These are phyloP conservation scores for Diaphora mendica DNA, from an alignment of 2,888 invertebrate genomes.

Conservation along the genomic window DNA sequence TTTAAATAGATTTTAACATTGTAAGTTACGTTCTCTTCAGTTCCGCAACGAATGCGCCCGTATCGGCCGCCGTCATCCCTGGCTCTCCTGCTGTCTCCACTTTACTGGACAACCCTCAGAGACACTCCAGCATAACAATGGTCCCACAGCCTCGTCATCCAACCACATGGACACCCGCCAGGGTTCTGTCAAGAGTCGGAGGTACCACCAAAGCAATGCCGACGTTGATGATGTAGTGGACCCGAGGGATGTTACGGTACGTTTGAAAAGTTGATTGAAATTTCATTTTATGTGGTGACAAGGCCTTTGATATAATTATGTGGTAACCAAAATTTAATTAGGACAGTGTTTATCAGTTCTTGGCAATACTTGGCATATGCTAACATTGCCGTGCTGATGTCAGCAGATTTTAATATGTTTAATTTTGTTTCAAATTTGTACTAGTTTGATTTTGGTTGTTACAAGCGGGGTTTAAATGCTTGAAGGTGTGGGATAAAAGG, in stretches of 20 bases:
- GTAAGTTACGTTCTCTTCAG: slow-evolving; percentile 50
- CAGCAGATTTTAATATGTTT: not conserved
- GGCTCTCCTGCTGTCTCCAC: slow-evolving; percentile 79
- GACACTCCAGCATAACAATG: slow-evolving; percentile 55
- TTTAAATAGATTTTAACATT: not conserved
- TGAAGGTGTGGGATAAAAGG: not conserved
- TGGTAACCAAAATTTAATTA: not conserved
- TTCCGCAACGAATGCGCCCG: slow-evolving; percentile 82
- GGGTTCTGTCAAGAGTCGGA: slow-evolving; percentile 73
- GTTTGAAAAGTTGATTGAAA: slow-evolving; percentile 26
- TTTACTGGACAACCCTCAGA: slow-evolving; percentile 66
- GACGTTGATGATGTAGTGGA: slow-evolving; percentile 75
- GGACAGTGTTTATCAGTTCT: not conserved
- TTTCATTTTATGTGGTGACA: not conserved
- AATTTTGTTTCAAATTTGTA: not conserved
- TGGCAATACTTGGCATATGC: not conserved
- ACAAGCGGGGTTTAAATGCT: not conserved
- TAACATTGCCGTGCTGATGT: not conserved
- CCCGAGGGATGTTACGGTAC: slow-evolving; percentile 79
- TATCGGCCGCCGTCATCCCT: slow-evolving; percentile 75
- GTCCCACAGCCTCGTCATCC: slow-evolving; percentile 65
- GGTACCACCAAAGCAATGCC: slow-evolving; percentile 74
- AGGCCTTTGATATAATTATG: not conserved
- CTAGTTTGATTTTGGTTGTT: slow-evolving; percentile 5
- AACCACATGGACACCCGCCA: slow-evolving; percentile 76